phyloP scores from a whole-genome alignment of 2,113 vertebrate genomes.

The Acrocephalus arundinaceus region DNA sequence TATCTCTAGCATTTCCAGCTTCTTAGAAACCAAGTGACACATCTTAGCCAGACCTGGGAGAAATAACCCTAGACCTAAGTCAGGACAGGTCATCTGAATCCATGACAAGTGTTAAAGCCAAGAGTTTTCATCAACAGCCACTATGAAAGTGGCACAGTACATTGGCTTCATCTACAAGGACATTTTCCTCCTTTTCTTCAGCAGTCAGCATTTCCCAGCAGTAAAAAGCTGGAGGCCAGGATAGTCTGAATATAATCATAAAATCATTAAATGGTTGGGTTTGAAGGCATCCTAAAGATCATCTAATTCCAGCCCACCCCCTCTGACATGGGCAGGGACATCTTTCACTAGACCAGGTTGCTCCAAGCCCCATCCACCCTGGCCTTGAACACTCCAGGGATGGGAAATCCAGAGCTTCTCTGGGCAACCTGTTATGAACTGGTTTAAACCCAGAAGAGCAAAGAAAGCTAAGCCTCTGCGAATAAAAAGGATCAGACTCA shows the following conservation, averaged over 20 bases:
- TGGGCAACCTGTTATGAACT: not conserved
- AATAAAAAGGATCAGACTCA: not conserved
- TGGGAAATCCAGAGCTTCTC: not conserved
- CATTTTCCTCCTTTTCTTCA: slow-evolving; percentile 8
- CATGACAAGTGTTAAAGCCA: not conserved
- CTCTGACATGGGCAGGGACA: not conserved
- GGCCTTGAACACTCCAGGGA: not conserved
- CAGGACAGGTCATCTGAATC: not conserved
- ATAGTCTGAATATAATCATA: not conserved
- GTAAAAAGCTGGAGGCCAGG: not conserved
- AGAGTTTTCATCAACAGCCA: not conserved
- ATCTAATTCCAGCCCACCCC: not conserved
- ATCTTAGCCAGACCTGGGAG: not conserved
- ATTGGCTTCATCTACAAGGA: not conserved
- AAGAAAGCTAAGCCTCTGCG: not conserved
- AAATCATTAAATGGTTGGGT: not conserved
- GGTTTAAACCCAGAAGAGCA: not conserved
- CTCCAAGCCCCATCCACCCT: not conserved
- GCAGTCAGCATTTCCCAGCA: not conserved
- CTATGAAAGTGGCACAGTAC: not conserved
- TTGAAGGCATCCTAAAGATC: not conserved
- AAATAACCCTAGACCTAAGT: not conserved
- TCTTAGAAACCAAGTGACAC: not conserved
- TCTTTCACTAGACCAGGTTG: accelerated
- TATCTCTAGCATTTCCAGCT: not conserved